Percentiles rank a stretch among this genome's conserved stretches.
These are phyloP conservation scores for Pseudolaguvia tuberculata DNA, from an alignment of 2,113 vertebrate genomes.

Conservation along the genomic window DNA sequence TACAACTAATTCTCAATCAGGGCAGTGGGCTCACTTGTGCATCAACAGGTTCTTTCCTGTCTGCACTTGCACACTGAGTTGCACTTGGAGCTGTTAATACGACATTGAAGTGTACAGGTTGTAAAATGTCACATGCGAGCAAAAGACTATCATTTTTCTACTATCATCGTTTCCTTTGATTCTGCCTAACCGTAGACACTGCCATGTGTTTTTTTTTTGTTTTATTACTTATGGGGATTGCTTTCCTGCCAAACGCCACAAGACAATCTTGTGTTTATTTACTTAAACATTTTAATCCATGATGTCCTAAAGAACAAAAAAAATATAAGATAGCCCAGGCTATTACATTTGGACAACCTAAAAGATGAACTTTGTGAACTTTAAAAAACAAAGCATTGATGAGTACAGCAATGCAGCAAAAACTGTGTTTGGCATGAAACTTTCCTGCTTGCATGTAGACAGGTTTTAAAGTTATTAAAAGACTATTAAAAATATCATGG, in stretches of 20 bases:
- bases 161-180: constrained; percentile 9
- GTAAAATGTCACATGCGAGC: neutral
- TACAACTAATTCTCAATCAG: constrained; percentile 18
- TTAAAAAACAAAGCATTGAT: neutral
- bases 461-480: neutral
- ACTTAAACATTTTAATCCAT: neutral
- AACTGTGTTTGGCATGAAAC: neutral
- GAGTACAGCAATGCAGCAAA: too few species aligned
- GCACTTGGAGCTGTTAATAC: constrained; percentile 1
- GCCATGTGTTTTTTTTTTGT: neutral
- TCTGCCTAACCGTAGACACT: neutral
- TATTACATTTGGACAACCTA: neutral
- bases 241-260: too few species aligned
- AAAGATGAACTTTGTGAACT: neutral
- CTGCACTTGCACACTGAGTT: neutral
- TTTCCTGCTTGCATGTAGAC: neutral
- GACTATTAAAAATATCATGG: neutral
- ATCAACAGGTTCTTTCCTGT: constrained; percentile 13
- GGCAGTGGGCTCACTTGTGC: neutral
- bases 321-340: neutral
- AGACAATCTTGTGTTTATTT: too few species aligned
- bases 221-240: too few species aligned
- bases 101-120: neutral
- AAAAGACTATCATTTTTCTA: neutral
- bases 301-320: too few species aligned